Conservation (phyloP, 2,113 vertebrate genomes). For the Addax nasomaculatus region DNA sequence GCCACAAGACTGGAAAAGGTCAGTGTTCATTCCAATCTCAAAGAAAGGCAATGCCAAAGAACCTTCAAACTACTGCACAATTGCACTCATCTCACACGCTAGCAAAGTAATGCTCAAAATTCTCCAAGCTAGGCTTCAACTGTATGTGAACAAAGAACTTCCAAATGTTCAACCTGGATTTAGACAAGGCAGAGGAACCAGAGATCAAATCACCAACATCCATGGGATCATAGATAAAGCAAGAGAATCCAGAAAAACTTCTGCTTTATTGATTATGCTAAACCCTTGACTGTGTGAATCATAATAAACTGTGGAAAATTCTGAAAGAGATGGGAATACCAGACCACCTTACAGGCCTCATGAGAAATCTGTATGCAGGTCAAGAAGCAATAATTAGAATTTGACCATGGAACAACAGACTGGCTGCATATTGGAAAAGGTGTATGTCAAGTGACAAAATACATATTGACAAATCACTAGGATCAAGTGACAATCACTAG, state of each 20-base stretch:
- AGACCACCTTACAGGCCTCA: background rate
- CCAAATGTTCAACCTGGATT: background rate
- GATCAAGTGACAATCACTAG: background rate
- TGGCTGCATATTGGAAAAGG: background rate
- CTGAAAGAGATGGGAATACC: background rate
- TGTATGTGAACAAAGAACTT: background rate
- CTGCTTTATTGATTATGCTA: background rate
- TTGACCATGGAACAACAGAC: background rate
- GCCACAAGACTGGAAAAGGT: background rate
- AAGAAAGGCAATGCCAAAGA: background rate
- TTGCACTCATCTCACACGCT: background rate
- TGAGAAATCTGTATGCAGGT: background rate
- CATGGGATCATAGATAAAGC: background rate
- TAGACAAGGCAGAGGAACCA: background rate
- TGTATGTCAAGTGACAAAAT: background rate
- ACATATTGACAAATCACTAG: background rate
- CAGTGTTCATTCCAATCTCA: background rate
- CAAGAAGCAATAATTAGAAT: background rate
- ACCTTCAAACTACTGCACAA: background rate
- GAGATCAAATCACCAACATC: background rate
- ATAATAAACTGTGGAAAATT: background rate
- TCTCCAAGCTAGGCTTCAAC: background rate
- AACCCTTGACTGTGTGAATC: background rate
- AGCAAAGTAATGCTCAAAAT: background rate
- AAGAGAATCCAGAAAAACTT: background rate